Evolutionary conservation across 2,113 vertebrate species (phyloP).

Genomic region (Bubo bubo): DNA sequence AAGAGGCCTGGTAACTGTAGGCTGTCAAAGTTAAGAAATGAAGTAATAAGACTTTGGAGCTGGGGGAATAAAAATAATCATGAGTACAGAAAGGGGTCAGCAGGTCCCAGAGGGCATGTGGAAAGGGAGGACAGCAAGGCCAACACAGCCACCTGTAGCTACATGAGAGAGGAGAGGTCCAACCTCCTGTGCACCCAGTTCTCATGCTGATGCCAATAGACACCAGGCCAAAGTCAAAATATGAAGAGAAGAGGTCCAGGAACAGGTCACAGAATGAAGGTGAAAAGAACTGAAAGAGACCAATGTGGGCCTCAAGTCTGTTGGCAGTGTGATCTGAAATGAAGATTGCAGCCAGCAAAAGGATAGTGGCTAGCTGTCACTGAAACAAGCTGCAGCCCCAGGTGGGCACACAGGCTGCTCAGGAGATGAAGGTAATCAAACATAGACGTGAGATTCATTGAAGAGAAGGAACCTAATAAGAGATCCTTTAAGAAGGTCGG

Average conservation of each 20-base stretch:
- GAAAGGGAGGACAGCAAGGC: neutral
- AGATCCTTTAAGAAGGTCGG: neutral
- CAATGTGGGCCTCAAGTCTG: rapidly evolving
- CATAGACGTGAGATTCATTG: neutral
- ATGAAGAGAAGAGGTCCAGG: neutral
- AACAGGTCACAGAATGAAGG: neutral
- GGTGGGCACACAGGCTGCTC: neutral
- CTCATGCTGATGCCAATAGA: neutral
- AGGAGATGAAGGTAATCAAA: neutral
- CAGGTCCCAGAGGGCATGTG: neutral
- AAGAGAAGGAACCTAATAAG: neutral
- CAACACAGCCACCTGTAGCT: rapidly evolving
- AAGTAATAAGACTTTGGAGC: neutral
- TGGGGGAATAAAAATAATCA: neutral
- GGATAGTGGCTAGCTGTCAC: no score
- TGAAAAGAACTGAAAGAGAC: neutral
- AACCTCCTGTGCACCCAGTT: neutral
- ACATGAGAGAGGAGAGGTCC: neutral
- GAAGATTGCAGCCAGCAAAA: neutral
- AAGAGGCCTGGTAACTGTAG: neutral
- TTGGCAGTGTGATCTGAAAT: neutral
- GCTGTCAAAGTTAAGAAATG: neutral
- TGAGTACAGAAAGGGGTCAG: neutral
- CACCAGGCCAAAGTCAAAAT: neutral
- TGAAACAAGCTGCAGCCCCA: neutral